Evolutionary conservation across 2,888 invertebrate species (phyloP), one percentile per base, ranked within the genome.

Genomic region (Ctenicera cuprea): DNA sequence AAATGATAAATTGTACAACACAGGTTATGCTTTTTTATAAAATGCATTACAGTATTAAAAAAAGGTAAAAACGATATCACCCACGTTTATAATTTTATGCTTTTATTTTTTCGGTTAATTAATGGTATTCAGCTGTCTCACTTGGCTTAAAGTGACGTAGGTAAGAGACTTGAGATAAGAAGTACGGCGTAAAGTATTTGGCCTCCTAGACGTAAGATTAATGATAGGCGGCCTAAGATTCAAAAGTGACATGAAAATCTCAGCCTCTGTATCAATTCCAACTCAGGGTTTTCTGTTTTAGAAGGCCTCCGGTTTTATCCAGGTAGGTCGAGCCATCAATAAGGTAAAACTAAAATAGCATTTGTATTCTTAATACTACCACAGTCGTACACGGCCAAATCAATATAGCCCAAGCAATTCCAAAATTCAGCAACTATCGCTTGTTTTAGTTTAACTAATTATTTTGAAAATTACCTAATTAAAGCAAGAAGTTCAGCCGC

Each of bases 181-280:
- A 78, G 76, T 77, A 72, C 71, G 73, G 73, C 77, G 75, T 75
- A 77, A 74, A 75, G 78, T 75, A 74, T 76, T 77, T 75, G 73
- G 71, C 76, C 70, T 74, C 77, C 74, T 74, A 74, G 75, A 72
- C 72, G 45, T 76, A 59, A 86, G 87, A 87, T 87, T 87, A 87
- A 87, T 87, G 87, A 87, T 87, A 82, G 84, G 82, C 81, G 84
- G 82, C 83, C 85, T 83, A 85, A 86, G 86, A 86, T 87, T 87
- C 86, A 86, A 87, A 87, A 87, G 87, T 87, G 87, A 87, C 87
- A 87, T 83, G 87, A 86, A 87, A 87, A 87, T 87, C 87, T 87
- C 85, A 82, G 86, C 83, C 85, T 85, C 83, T 84, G 84, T 84
- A 83, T 83, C 83, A 82, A 83, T 82, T 85, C 84, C 83, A 83